Percentiles rank a stretch among this genome's conserved stretches.
phyloP scores from a whole-genome alignment of 2,888 invertebrate species.

The Hedya salicella region DNA sequence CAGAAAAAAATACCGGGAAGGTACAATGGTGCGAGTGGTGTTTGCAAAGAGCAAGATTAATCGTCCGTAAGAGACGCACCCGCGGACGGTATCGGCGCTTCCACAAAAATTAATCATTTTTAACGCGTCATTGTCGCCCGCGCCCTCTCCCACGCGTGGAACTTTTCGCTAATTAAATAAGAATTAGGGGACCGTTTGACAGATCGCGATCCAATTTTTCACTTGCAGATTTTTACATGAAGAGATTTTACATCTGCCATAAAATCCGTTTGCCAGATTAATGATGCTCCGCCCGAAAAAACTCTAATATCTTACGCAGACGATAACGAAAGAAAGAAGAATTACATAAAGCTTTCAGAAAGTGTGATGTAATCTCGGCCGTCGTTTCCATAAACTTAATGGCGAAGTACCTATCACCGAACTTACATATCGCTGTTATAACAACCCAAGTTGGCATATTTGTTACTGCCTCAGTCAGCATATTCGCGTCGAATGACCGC shows the following conservation, averaged over 20 bases:
- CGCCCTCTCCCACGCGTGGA: constrained; percentile 70
- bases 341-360: constrained; percentile 82
- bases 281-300: constrained; percentile 54
- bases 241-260: constrained; percentile 68
- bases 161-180: constrained; percentile 80
- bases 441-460: constrained; percentile 84
- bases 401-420: constrained; percentile 80
- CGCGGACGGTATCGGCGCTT: constrained; percentile 66
- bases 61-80: constrained; percentile 72
- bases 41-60: constrained; percentile 82
- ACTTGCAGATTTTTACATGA: constrained; percentile 58
- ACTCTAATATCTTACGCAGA: constrained; percentile 41
- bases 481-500: constrained; percentile 85
- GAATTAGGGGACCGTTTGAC: constrained; percentile 80
- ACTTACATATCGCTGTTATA: constrained; percentile 85
- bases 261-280: constrained; percentile 71
- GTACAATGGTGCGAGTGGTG: constrained; percentile 71
- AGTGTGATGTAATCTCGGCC: constrained; percentile 82
- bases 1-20: constrained; percentile 81
- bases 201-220: constrained; percentile 75
- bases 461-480: constrained; percentile 84
- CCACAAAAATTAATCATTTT: constrained; percentile 82
- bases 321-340: constrained; percentile 69
- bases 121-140: constrained; percentile 80
- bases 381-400: constrained; percentile 84